Percentiles rank a stretch among this genome's conserved stretches.
Evolutionary conservation across 2,888 invertebrate genomes (phyloP).

Genomic region (Slavum lentiscoides): DNA sequence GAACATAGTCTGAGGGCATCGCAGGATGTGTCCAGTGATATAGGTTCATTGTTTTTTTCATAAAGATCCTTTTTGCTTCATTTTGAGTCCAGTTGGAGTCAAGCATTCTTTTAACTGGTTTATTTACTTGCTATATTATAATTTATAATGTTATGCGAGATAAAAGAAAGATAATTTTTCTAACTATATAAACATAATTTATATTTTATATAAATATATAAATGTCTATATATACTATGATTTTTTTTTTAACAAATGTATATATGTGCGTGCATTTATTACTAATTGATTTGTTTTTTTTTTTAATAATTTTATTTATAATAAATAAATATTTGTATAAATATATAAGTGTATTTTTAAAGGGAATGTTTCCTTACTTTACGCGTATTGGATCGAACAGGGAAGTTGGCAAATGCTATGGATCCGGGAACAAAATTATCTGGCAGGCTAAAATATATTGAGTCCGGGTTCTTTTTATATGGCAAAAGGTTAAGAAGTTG

Average conservation of each 20-base stretch:
- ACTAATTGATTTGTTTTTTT: too few species aligned
- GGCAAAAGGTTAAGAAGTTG: conserved; percentile 32
- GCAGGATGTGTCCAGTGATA: conserved; percentile 47
- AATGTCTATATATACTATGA: too few species aligned
- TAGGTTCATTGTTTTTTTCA: conserved; percentile 43
- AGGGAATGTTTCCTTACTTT: conserved; percentile 18
- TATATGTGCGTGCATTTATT: too few species aligned
- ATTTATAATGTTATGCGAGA: neutral
- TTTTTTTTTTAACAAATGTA: too few species aligned
- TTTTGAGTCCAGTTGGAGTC: conserved; percentile 23
- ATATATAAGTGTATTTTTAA: neutral
- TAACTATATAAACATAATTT: neutral
- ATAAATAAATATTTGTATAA: neutral
- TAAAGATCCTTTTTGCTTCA: conserved; percentile 43
- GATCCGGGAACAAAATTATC: conserved; percentile 46
- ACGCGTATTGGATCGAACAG: conserved; percentile 23
- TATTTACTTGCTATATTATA: conserved; percentile 3
- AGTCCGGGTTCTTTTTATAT: conserved; percentile 22
- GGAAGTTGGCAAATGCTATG: conserved; percentile 42
- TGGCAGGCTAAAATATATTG: conserved; percentile 35
- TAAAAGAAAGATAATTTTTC: neutral
- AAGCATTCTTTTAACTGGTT: conserved; percentile 11
- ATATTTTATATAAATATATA: neutral
- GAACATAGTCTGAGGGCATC: conserved; percentile 24
- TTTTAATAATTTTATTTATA: neutral